Base-by-base conservation (phyloP, 2,113 vertebrate genomes). In the Hippocampus guttulatus region DNA sequence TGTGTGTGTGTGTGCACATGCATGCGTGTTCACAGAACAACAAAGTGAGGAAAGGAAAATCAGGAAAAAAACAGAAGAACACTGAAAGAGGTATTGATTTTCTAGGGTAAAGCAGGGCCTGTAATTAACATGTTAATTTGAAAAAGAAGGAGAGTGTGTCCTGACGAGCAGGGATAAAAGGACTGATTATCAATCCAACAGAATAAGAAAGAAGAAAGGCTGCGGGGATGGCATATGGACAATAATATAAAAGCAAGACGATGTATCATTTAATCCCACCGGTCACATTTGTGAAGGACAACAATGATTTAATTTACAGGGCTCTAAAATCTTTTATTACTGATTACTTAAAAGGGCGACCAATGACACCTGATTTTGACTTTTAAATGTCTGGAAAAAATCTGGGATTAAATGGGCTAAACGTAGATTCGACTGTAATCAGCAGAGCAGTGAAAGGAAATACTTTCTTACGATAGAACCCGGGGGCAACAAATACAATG, bases 101-200 rank as follows among this genome's bases (percentile, higher is more conserved):
- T 90, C 88, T 87, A 88, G 90, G 92, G 93, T 95, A 95, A 95
- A 95, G 94, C 95, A 95, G 94, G 95, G 94, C 94, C 96, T 94
- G 95, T 98, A 98, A 99, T 99, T 99, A 99, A 98, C 97, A 98
- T 98, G 97, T 98, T 98, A 98, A 98, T 98, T 95, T 94, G 94
- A 95, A 94, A 95, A 93, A 94, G 93, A 96, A 93, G 95, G 93
- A 95, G 97, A 96, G 95, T 95, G 94, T 92, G 94, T 96, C 94
- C 94, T 96, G 95, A 96, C 97, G 95, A 91, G 75, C 41, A 87
- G 89, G 95, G 96, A 96, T 95, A 95, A 95, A 91, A 92, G 87
- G 77, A 88, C 88, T 95, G 94, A 96, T 95, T 96, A 92, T 89
- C 75, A 90, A 90, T 91, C 91, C 92, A 93, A 94, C 85, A 89